Conservation (phyloP, 2,113 vertebrate genomes). For the Sebastes fasciatus region DNA sequence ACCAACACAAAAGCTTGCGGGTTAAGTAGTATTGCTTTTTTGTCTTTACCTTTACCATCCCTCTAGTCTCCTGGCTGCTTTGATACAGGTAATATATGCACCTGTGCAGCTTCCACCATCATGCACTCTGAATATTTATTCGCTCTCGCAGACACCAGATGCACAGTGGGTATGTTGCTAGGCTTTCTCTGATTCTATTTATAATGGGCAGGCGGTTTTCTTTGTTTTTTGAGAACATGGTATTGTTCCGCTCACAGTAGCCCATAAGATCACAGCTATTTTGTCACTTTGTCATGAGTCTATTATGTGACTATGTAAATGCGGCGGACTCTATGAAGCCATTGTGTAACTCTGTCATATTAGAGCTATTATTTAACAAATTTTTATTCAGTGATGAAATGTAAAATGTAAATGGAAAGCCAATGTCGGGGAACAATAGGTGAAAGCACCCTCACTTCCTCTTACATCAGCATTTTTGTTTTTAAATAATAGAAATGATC, state of each 20-base stretch:
- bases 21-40: slow-evolving; percentile 81
- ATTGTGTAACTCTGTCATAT: slow-evolving; percentile 40
- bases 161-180: slow-evolving; percentile 80
- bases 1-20: slow-evolving; percentile 73
- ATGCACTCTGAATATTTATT: slow-evolving; percentile 83
- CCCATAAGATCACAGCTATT: slow-evolving; percentile 65
- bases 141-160: slow-evolving; percentile 80
- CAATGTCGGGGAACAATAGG: slow-evolving; percentile 36
- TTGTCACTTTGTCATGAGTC: slow-evolving; percentile 58
- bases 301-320: slow-evolving; percentile 55
- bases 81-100: slow-evolving; percentile 85
- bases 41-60: slow-evolving; percentile 79
- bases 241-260: slow-evolving; percentile 53
- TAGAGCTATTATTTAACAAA: slow-evolving; percentile 46
- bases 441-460: slow-evolving; percentile 41
- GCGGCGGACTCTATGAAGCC: slow-evolving; percentile 34
- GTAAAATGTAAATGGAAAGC: slow-evolving; percentile 48
- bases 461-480: slow-evolving; percentile 9
- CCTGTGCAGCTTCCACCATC: slow-evolving; percentile 80
- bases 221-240: slow-evolving; percentile 70
- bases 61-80: slow-evolving; percentile 77
- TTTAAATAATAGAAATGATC: slow-evolving; percentile 19
- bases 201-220: slow-evolving; percentile 74
- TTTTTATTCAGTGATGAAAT: slow-evolving; percentile 44
- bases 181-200: slow-evolving; percentile 81